Percentiles rank a stretch among this genome's conserved stretches.
Evolutionary conservation across 2,888 invertebrate species (phyloP).

Genomic region (Dorcus hopei): DNA sequence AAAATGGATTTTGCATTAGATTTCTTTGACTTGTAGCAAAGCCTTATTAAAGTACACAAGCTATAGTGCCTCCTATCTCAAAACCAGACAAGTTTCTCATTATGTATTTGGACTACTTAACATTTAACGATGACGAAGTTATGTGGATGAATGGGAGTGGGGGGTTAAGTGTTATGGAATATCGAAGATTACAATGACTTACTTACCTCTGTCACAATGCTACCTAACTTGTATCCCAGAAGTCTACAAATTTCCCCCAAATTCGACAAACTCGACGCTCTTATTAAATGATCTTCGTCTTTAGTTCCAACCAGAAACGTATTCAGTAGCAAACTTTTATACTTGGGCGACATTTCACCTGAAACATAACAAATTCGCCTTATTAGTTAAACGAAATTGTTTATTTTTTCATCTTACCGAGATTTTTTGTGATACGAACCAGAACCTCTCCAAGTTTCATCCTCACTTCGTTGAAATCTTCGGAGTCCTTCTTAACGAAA

Average conservation of each 20-base stretch:
- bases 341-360: constrained; percentile 71
- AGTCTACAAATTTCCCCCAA: constrained; percentile 76
- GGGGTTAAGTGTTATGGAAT: no score
- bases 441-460: constrained; percentile 81
- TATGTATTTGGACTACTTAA: no score
- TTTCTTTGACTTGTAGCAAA: no score
- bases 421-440: constrained; percentile 65
- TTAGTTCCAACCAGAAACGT: constrained; percentile 67
- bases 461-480: constrained; percentile 56
- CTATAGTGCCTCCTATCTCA: no score
- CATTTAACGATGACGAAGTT: no score
- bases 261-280: constrained; percentile 80
- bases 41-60: no score
- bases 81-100: no score
- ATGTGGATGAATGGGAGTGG: no score
- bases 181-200: constrained; percentile 25
- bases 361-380: constrained; percentile 18
- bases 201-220: constrained; percentile 69
- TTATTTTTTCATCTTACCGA: constrained; percentile 56
- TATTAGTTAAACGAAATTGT: no score
- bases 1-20: no score
- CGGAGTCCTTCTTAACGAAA: constrained; percentile 39
- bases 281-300: constrained; percentile 68
- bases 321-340: constrained; percentile 67
- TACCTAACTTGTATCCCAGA: constrained; percentile 69